These are phyloP conservation scores for Poeciliopsis presidionis DNA, from an alignment of 2,797 vertebrate species.

Conservation along the genomic window DNA sequence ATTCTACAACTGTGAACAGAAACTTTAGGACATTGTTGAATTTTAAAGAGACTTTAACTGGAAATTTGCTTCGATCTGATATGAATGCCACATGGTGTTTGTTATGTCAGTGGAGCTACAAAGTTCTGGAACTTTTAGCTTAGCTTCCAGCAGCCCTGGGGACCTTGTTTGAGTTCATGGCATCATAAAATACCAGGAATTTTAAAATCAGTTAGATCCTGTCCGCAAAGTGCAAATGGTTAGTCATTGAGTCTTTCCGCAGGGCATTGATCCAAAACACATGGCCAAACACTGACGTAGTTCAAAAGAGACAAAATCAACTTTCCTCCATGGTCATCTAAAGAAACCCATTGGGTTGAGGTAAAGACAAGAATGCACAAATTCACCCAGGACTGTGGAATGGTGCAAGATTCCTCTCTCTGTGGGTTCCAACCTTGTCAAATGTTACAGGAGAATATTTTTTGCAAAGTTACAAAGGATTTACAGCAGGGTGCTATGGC, in stretches of 20 bases:
- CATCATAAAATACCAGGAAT: background rate
- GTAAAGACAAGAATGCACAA: background rate
- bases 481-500: background rate
- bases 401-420: background rate
- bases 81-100: background rate
- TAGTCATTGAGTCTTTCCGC: background rate
- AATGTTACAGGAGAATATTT: background rate
- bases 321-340: background rate
- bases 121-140: background rate
- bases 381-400: background rate
- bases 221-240: background rate
- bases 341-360: background rate
- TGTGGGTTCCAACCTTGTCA: background rate
- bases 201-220: background rate
- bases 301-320: background rate
- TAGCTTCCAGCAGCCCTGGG: background rate
- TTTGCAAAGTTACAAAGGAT: background rate
- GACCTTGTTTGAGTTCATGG: background rate
- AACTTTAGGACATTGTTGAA: background rate
- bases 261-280: background rate
- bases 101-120: background rate
- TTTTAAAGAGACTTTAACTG: background rate
- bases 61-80: background rate
- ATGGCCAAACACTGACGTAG: background rate
- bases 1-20: background rate